Evolutionary conservation across 2,888 invertebrate genomes (phyloP).

Genomic region (Clanis bilineata): DNA sequence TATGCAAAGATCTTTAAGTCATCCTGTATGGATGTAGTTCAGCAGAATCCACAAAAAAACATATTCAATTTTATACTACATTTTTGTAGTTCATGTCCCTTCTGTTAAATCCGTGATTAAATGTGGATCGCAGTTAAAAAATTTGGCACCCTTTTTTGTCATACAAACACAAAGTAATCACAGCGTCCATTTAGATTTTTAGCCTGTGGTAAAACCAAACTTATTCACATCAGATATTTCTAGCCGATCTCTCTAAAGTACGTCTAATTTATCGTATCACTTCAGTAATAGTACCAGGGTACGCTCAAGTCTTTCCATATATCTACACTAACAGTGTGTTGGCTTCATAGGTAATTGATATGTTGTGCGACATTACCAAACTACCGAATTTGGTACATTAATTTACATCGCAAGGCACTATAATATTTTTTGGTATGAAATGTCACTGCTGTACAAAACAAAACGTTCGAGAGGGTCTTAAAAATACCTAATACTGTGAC

Average conservation of each 20-base stretch:
- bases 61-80: too few species aligned
- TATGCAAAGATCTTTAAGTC: too few species aligned
- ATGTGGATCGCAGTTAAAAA: too few species aligned
- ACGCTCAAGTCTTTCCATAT: constrained; percentile 57
- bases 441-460: not conserved
- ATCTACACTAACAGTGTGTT: constrained; percentile 44
- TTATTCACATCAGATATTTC: constrained; percentile 19
- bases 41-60: too few species aligned
- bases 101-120: too few species aligned
- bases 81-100: too few species aligned
- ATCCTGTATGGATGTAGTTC: too few species aligned
- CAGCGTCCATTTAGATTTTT: too few species aligned
- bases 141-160: too few species aligned
- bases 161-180: too few species aligned
- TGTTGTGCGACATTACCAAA: constrained; percentile 37
- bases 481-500: constrained; percentile 8
- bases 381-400: not conserved
- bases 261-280: constrained; percentile 57
- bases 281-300: constrained; percentile 51
- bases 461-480: constrained; percentile 3
- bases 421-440: constrained; percentile 14
- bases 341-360: constrained; percentile 55
- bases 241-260: constrained; percentile 27
- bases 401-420: constrained; percentile 14
- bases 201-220: constrained; percentile 25